Base-by-base conservation (phyloP, 1,140 invertebrate species). In the Gyrodactylus salaris region DNA sequence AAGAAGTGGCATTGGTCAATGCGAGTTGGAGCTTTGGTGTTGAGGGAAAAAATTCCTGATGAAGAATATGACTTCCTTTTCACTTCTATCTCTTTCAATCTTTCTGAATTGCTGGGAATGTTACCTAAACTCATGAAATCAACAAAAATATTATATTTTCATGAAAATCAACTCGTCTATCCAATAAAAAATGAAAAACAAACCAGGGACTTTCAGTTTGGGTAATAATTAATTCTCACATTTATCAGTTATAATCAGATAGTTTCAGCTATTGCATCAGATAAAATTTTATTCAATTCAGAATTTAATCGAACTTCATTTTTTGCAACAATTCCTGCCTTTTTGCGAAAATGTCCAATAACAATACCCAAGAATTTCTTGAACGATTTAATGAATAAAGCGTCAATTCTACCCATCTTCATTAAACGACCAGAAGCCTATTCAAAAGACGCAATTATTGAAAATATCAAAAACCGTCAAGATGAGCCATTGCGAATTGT, bases 1-100 rank as follows among this genome's bases (percentile, higher is more conserved):
- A 87, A 87, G 77, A 88, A 88, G 78, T 88, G 87, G 87, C 87
- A 87, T 76, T 88, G 87, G 87, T 79, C 85, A 76, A 85, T 86
- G 0, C 78, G 87, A 73, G 86, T 85, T 26, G 84, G 85, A 26
- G 85, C 86, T 0, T 77, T 88, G 0, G 83, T 85, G 74, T 83
- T 87, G 74, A 82, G 83, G 21, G 82, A 85, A 77, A 77, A 78
- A 1, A 86, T 87, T 74, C 85, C 86, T 19, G 75, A 76, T 54
- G 77, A 82, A 27, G n/a, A 22, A 73, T 25, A 25, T 26, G 23
- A 26, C 69, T 20, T 68, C 27, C 20, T 74, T 27, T 24, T 74
- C 27, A 26, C 20, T 0, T 54, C 20, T 75, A 25, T 21, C 69
- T 24, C n/a, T 72, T 34, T 75, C 1, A 72, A 69, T 70, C 21